Evolutionary conservation across 2,888 invertebrate species (phyloP), one percentile per base, ranked within the genome.

Genomic region (Eutolmus rufibarbis): DNA sequence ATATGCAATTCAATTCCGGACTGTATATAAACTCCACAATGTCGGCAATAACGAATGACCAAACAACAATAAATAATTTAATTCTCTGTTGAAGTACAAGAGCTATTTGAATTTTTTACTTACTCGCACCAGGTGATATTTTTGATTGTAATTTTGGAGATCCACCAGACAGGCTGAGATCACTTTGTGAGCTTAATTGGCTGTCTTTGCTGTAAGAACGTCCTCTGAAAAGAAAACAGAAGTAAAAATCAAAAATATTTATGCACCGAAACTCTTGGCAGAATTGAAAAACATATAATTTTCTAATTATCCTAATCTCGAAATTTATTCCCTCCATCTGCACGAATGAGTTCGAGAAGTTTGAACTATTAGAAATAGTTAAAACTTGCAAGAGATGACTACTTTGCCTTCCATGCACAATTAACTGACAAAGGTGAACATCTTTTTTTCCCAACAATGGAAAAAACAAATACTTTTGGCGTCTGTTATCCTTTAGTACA

Each of bases 121-220:
- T 89, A 93, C 93, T 93, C 91, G 86, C n/a, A 93, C 95, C 93
- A 91, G 93, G 86, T 88, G 92, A 91, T 90, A 90, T 94, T 94
- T 92, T 95, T 93, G 90, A 93, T 93, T 88, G 93, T 90, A 90
- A 88, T 89, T 91, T 92, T 1, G 91, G 91, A 87, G 91, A 92
- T 88, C 90, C 90, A 89, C 94, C 94, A 9, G 94, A 93, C 90
- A 94, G 93, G 91, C 94, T 94, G 90, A 96, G 93, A 92, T 96
- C 96, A 90, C 95, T 96, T 91, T 95, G 94, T 0, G 96, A 96
- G 91, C 96, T 96, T 91, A 95, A 94, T 90, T 94, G 94, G 91
- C 94, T 94, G 92, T 94, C 94, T 92, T 95, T 94, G 91, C 93
- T 94, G 90, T 94, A 93, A 87, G 92, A 92, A 87, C 92, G 91